Evolutionary conservation across 2,888 invertebrate species (phyloP).

Genomic region (Priocnemis perturbator): DNA sequence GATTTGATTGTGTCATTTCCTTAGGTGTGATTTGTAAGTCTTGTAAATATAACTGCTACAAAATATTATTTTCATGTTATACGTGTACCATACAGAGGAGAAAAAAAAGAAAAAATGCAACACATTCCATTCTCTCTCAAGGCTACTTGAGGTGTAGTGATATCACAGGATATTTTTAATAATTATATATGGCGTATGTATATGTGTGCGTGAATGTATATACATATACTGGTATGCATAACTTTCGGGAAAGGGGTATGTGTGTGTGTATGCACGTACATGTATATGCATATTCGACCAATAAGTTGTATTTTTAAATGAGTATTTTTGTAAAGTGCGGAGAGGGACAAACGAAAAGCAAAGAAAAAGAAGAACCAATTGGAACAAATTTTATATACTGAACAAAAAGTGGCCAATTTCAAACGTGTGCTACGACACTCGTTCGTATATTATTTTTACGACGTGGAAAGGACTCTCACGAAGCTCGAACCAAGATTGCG

Average conservation of each 20-base stretch:
- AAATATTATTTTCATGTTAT: conserved; percentile 69
- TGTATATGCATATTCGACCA: conserved; percentile 40
- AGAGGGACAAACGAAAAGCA: conserved; percentile 17
- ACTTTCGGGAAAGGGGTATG: too few relatives aligned
- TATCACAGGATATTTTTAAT: conserved; percentile 57
- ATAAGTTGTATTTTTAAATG: conserved; percentile 45
- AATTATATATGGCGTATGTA: conserved; percentile 30
- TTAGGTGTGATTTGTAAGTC: conserved; percentile 73
- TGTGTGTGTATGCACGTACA: conserved; percentile 39
- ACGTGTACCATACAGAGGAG: conserved; percentile 67
- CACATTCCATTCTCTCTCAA: conserved; percentile 69
- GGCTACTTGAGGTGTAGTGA: conserved; percentile 60
- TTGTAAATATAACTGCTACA: conserved; percentile 73
- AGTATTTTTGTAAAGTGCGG: conserved; percentile 50
- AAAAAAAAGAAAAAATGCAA: conserved; percentile 47
- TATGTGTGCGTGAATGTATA: conserved; percentile 43
- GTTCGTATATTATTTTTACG: conserved; percentile 47
- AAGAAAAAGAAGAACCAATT: conserved; percentile 1
- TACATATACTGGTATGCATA: conserved; percentile 20
- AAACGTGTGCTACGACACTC: conserved; percentile 32
- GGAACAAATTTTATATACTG: conserved; percentile 44
- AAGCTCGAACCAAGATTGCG: conserved; percentile 30
- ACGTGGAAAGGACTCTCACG: conserved; percentile 55
- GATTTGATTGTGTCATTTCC: conserved; percentile 67
- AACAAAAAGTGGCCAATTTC: conserved; percentile 39